Evolutionary conservation across 1,140 invertebrate species (phyloP).

Genomic region (Thaumatotibia leucotreta): DNA sequence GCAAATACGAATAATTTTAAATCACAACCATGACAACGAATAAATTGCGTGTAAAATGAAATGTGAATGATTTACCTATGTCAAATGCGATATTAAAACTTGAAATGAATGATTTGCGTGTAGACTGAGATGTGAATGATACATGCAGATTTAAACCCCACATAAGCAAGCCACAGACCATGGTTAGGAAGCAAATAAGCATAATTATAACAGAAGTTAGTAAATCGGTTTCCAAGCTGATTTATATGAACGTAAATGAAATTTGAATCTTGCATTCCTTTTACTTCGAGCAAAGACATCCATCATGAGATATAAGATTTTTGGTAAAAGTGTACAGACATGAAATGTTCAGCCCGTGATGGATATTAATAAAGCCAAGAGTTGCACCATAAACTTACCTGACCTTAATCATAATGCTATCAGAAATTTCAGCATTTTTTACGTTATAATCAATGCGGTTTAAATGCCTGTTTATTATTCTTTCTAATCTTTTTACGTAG

Average conservation of each 20-base stretch:
- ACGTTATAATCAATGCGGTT: no score
- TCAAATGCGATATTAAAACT: slow-evolving; percentile 21
- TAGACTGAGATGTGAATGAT: background rate
- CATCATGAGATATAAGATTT: no score
- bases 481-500: no score
- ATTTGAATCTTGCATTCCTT: background rate
- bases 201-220: no score
- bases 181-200: slow-evolving; percentile 29
- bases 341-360: background rate
- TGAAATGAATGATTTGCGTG: background rate
- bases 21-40: background rate
- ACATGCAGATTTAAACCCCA: slow-evolving; percentile 21
- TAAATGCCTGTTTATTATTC: no score
- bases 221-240: background rate
- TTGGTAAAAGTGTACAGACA: no score
- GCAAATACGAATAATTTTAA: background rate
- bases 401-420: background rate
- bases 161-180: slow-evolving; percentile 35
- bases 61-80: background rate
- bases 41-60: background rate
- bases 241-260: background rate
- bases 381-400: background rate
- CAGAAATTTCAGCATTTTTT: background rate
- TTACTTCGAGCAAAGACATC: no score
- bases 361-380: background rate